Base-by-base conservation (phyloP, 2,888 invertebrate species). In the Seira sanloemensis region DNA sequence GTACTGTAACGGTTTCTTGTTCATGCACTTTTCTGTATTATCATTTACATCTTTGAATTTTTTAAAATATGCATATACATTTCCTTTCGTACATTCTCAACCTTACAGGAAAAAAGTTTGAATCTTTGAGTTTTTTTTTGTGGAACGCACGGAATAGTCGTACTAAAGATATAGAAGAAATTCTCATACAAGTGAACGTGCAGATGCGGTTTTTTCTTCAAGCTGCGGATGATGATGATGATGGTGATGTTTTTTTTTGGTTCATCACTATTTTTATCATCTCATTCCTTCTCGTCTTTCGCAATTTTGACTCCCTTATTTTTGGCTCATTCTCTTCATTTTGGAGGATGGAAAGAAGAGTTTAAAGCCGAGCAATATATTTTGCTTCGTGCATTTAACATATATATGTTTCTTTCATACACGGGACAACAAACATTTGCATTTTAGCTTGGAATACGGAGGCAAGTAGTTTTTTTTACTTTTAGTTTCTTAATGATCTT, bases 261-360 rank as follows among this genome's bases (percentile, higher is more conserved):
- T 83, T 83, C 83, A 83, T 83, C 83, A 83, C 83, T 83, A 83
- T 83, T 83, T 83, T 83, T 83, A 83, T 78, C 83, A 82, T 76
- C 69, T 81, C 75, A 50, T 82, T 76, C 74, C 58, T 37, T 71
- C 58, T 58, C 58, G 58, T 58, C 58, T 58, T 58, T 58, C 58
- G 58, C 58, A 58, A 58, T 58, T 78, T 65, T 25, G 68, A 79
- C 26, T 78, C 78, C 77, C 83, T 72, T 77, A 82, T 82, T 82
- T 82, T 82, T 82, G 82, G 76, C 82, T 82, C 82, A 58, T 37
- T 37, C 37, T 37, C 37, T 5, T 5, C 37, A 58, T 2, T 16
- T 18, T 58, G 9, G 37, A 58, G 18, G 9, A 58, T n/a, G n/a
- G n/a, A 58, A 58, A 16, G 58, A 4, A 58, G n/a, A 58, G 18